Base-by-base conservation (phyloP, 2,797 vertebrate species). In the Ptychobarbus kaznakovi region DNA sequence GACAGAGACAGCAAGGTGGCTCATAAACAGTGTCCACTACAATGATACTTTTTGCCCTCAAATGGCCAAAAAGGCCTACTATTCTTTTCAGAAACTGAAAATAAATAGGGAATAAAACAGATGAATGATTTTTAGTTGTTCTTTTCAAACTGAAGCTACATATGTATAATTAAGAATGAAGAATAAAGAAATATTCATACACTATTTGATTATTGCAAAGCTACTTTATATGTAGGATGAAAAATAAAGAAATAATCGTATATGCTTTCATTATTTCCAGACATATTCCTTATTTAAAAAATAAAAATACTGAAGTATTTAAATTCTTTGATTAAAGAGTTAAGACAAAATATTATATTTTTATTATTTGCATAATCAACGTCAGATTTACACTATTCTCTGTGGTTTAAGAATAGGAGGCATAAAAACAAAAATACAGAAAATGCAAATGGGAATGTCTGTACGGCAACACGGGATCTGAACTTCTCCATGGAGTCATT, bases 401-500 rank as follows among this genome's bases (percentile, higher is more conserved):
- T 38, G 10, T 49, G 32, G 20, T 15, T 22, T 20, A 56, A n/a
- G n/a, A 81, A 82, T 9, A 40, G 46, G 56, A 77, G 61, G 42
- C 49, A 42, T n/a, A 38, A 65, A 66, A 74, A 35, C 70, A 66
- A 75, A 86, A 75, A 70, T 80, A 40, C 49, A 44, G 69, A 70
- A 83, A 87, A 81, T 84, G 86, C 79, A 86, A 88, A 86, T 86
- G 56, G 7, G 11, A 65, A 77, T 80, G 63, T 86, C 65, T 83
- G 25, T 42, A 56, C 18, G 42, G 49, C 28, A 89, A 69, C 82
- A 74, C 66, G 25, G 82, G 75, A 81, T 70, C 58, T 86, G 82
- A 90, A 87, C 89, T 90, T 90, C 85, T 85, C 80, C 84, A 81
- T 86, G 84, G 61, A 88, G 75, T 82, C 91, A 90, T 93, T 92